These are phyloP conservation scores for Micromussa lordhowensis DNA, from an alignment of 92 coral and sea anemone genomes.

Conservation along the genomic window DNA sequence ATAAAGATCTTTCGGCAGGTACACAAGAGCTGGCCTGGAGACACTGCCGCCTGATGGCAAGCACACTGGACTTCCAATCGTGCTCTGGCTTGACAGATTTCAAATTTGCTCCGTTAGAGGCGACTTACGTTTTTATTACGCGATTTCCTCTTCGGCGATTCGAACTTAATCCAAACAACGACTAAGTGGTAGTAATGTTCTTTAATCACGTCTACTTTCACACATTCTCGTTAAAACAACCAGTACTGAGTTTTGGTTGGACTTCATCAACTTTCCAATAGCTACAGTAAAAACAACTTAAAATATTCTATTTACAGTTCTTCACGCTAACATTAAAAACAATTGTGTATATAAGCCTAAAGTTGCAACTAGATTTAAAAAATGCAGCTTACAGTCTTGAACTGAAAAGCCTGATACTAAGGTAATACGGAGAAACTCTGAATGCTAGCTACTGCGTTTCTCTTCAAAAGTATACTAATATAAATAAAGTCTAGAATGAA, in stretches of 20 bases:
- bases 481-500: not conserved
- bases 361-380: not conserved
- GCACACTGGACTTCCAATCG: too few relatives aligned
- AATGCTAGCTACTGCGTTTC: not conserved
- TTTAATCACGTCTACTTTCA: not conserved
- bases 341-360: not conserved
- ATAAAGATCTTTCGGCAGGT: too few relatives aligned
- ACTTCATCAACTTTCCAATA: not conserved
- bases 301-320: not conserved
- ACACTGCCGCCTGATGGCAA: too few relatives aligned
- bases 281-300: not conserved
- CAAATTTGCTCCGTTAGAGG: too few relatives aligned
- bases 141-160: too few relatives aligned
- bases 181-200: not conserved
- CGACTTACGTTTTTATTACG: too few relatives aligned
- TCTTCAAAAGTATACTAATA: not conserved
- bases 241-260: not conserved
- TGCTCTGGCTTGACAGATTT: too few relatives aligned
- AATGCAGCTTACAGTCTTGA: not conserved
- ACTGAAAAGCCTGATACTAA: not conserved
- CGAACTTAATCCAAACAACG: too few relatives aligned
- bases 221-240: not conserved
- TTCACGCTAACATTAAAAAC: not conserved
- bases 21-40: too few relatives aligned
- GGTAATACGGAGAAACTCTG: not conserved